Evolutionary conservation across 2,797 vertebrate species (phyloP).

Genomic region (Sparus aurata): DNA sequence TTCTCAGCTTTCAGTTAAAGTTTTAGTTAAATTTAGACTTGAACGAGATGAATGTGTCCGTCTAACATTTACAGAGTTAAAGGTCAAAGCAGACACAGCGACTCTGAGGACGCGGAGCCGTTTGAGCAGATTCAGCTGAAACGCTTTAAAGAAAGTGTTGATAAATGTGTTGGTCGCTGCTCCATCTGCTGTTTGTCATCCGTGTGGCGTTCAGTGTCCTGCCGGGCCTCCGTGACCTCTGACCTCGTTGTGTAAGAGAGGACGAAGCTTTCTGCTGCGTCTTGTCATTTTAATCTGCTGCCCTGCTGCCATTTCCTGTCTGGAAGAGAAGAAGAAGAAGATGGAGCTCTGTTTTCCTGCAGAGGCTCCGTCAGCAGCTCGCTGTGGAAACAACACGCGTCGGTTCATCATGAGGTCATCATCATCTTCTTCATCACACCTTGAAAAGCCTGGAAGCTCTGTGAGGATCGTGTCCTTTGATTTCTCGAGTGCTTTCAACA

Average conservation of each 20-base stretch:
- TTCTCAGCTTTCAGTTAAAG: not conserved
- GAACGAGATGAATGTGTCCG: not conserved
- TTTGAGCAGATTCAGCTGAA: constrained; percentile 51
- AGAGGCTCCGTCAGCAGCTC: constrained; percentile 1
- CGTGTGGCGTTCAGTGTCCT: constrained; percentile 18
- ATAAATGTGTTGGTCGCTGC: constrained; percentile 26
- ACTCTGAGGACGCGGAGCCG: not conserved
- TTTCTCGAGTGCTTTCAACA: no score
- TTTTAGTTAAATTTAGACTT: not conserved
- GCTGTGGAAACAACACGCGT: not conserved
- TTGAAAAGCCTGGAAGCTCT: no score
- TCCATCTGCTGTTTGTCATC: constrained; percentile 54
- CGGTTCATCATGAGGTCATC: not conserved
- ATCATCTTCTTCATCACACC: not conserved
- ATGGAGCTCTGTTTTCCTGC: constrained; percentile 36
- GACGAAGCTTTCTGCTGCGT: constrained; percentile 68
- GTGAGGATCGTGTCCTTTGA: no score
- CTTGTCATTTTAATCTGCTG: constrained; percentile 73
- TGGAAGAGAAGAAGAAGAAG: not conserved
- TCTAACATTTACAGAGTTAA: not conserved
- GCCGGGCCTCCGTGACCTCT: constrained; percentile 24
- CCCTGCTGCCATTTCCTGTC: constrained; percentile 78
- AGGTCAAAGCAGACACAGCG: not conserved
- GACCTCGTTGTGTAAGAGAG: constrained; percentile 56
- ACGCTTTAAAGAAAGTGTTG: constrained; percentile 7